Evolutionary conservation across 1,140 invertebrate species (phyloP).

Genomic region (Trichomalopsis sarcophagae): DNA sequence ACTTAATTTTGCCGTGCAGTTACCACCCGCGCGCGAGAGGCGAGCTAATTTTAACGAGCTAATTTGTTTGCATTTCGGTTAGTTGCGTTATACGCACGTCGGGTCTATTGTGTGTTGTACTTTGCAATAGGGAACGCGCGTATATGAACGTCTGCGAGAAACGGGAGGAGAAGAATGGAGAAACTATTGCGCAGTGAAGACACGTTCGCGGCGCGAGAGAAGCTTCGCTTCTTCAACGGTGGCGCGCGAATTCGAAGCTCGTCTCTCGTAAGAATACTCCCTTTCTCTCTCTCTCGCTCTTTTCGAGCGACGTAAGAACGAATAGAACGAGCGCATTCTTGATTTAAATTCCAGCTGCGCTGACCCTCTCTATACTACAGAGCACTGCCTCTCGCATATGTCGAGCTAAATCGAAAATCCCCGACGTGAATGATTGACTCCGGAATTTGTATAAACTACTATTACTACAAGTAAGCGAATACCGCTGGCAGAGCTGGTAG

Average conservation of each 20-base stretch:
- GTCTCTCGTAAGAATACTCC: conserved; percentile 18
- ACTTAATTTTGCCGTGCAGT: background rate
- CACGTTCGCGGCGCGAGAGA: background rate
- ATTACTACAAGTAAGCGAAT: background rate
- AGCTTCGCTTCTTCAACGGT: background rate
- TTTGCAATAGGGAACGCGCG: background rate
- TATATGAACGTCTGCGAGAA: background rate
- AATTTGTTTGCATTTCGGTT: too few species aligned
- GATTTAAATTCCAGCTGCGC: conserved; percentile 47
- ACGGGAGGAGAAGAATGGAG: background rate
- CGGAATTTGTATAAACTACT: conserved; percentile 7
- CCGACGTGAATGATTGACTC: background rate
- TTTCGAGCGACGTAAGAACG: background rate
- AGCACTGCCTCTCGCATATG: background rate
- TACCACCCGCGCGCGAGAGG: too few species aligned
- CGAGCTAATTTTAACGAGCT: too few species aligned
- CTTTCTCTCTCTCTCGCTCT: too few species aligned
- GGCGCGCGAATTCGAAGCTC: conserved; percentile 30
- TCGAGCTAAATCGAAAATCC: conserved; percentile 28
- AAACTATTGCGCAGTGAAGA: conserved; percentile 32
- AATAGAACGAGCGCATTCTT: conserved; percentile 47
- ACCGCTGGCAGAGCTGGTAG: too few species aligned
- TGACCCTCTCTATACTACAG: background rate
- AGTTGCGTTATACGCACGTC: too few species aligned
- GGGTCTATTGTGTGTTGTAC: too few species aligned